Base-by-base conservation (phyloP, 2,113 vertebrate species). In the Nibea coibor region DNA sequence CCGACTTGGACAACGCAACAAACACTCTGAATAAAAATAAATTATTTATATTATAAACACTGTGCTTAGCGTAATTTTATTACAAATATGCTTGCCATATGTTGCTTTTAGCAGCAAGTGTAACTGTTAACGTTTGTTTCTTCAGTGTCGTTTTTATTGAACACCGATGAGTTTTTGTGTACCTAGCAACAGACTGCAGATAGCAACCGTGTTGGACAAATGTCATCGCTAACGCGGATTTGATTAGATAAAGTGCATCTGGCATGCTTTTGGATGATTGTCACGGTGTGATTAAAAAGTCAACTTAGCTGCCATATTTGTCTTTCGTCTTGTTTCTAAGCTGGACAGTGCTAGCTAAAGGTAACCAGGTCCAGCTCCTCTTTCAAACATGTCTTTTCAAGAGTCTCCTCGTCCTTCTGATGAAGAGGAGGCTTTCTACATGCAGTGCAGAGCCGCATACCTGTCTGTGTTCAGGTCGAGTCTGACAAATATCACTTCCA, bases 391-490 rank as follows among this genome's bases (percentile, higher is more conserved):
- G 93, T 92, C 91, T 75, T 68, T 71, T 48, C 80, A 70, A 47
- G 87, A 88, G 42, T 79, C 86, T n/a, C 64, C 80, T 63, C 94
- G 92, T 80, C 82, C 69, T 39, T 90, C 89, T 31, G 95, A 96
- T 81, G 95, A 97, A 80, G 96, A 97, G 48, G 96, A 96, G 69
- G 17, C 73, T 45, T 98, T 98, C 87, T 99, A 98, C 90, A 76
- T 71, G 74, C 94, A 94, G 42, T 98, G 97, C 90, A 94, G 97
- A 93, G 97, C 97, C 78, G 95, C 96, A 15, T 99, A 98, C 50
- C 90, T 98, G n/a, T 75, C 93, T 69, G 93, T 98, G 59, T 95
- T 97, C 22, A 96, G 92, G 90, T 99, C 96, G 85, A 99, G 97
- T 87, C 93, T 99, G 86, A 95, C 96, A 83, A 97, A 96, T 50